These are phyloP conservation scores for Otus sunia DNA, from an alignment of 2,113 vertebrate genomes.

Conservation along the genomic window DNA sequence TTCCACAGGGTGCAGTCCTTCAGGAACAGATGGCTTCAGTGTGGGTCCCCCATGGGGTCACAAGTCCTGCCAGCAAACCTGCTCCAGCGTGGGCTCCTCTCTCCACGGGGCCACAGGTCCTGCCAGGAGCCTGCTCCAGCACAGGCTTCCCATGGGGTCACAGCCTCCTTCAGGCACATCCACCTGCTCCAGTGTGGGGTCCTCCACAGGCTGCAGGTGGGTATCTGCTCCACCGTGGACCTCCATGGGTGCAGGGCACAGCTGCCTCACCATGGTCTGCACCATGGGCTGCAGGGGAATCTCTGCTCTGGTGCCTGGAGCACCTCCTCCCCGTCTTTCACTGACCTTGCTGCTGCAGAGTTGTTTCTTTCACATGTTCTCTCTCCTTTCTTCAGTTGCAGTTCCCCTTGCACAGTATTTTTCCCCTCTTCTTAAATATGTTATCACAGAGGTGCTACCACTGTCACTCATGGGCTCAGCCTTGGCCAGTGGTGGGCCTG, in stretches of 20 bases:
- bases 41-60: no score
- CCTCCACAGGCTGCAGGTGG: background rate
- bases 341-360: background rate
- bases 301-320: background rate
- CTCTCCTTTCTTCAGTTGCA: background rate
- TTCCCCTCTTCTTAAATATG: background rate
- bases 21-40: background rate
- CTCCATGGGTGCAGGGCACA: background rate
- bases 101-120: background rate
- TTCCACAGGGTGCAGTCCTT: background rate
- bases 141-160: background rate
- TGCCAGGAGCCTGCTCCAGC: background rate
- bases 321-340: background rate
- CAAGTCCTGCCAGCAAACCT: background rate
- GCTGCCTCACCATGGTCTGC: background rate
- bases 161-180: background rate
- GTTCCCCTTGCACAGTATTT: background rate
- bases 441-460: background rate
- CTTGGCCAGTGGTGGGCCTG: accelerated
- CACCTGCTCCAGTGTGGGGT: background rate
- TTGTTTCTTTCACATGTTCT: background rate
- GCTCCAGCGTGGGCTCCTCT: background rate
- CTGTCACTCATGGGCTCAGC: background rate
- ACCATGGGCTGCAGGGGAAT: background rate
- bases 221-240: background rate